Evolutionary conservation across 2,113 vertebrate genomes (phyloP).

Genomic region (Corythornis cristatus): DNA sequence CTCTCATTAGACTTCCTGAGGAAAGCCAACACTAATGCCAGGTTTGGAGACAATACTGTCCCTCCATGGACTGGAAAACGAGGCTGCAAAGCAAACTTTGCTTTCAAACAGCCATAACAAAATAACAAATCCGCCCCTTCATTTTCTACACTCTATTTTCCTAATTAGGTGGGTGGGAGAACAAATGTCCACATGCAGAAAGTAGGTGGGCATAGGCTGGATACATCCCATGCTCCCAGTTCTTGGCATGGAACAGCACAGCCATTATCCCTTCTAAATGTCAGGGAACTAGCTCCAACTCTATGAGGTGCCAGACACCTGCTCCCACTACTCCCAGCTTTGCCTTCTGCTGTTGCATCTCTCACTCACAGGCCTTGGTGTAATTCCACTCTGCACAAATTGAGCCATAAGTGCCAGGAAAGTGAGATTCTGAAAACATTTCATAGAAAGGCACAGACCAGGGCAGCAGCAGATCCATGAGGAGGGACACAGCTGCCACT

Average conservation of each 20-base stretch:
- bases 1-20: slow-evolving; percentile 6
- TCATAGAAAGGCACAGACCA: slow-evolving; percentile 28
- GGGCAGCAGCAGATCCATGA: background rate
- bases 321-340: slow-evolving; percentile 66
- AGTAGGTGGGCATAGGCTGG: slow-evolving; percentile 70
- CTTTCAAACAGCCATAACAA: slow-evolving; percentile 60
- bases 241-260: slow-evolving; percentile 69
- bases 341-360: slow-evolving; percentile 61
- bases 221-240: slow-evolving; percentile 63
- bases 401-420: slow-evolving; percentile 6
- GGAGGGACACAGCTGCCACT: slow-evolving; percentile 15
- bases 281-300: slow-evolving; percentile 74
- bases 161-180: slow-evolving; percentile 70
- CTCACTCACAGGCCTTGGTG: slow-evolving; percentile 38
- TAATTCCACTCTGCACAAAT: slow-evolving; percentile 39
- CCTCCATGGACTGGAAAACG: slow-evolving; percentile 40
- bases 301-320: slow-evolving; percentile 76
- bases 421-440: background rate
- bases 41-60: slow-evolving; percentile 53
- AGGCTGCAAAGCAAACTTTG: slow-evolving; percentile 62
- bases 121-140: slow-evolving; percentile 66
- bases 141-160: slow-evolving; percentile 66
- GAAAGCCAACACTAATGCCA: slow-evolving; percentile 53
- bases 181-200: slow-evolving; percentile 69
- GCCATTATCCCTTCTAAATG: slow-evolving; percentile 77